Evolutionary conservation across 2,113 vertebrate species (phyloP).

Genomic region (Lipotes vexillifer): DNA sequence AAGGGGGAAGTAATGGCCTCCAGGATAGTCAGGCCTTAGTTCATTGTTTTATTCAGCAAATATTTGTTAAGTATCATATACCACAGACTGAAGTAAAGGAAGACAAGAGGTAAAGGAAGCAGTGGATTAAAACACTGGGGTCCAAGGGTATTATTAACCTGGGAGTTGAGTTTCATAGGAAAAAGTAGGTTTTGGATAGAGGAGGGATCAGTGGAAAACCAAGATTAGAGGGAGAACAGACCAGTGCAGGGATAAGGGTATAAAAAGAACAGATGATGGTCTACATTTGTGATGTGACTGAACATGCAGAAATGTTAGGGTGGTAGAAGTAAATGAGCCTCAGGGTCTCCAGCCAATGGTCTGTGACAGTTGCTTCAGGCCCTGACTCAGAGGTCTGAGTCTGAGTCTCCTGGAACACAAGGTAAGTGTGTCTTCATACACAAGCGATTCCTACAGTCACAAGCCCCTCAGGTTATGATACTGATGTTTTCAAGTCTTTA

Average conservation of each 20-base stretch:
- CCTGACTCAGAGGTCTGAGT: neutral
- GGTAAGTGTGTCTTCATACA: neutral
- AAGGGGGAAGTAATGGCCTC: neutral
- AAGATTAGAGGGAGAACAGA: neutral
- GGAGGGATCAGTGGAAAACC: neutral
- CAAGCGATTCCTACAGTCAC: neutral
- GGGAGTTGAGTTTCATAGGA: neutral
- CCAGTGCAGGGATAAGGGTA: neutral
- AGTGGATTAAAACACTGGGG: neutral
- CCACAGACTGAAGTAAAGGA: neutral
- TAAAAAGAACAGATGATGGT: neutral
- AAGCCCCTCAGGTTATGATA: neutral
- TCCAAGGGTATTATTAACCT: neutral
- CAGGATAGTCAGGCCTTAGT: neutral
- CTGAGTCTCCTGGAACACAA: neutral
- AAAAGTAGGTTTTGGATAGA: neutral
- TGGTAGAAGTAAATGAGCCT: neutral
- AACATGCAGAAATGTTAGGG: neutral
- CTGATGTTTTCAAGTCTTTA: neutral
- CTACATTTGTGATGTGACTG: neutral
- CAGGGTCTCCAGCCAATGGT: neutral
- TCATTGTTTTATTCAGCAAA: neutral
- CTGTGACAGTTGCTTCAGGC: neutral
- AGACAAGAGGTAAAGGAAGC: neutral
- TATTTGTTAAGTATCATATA: neutral